Percentiles rank a stretch among this genome's conserved stretches.
These are phyloP conservation scores for Cryptocheilus praepositus DNA, from an alignment of 2,888 invertebrate species.

Conservation along the genomic window DNA sequence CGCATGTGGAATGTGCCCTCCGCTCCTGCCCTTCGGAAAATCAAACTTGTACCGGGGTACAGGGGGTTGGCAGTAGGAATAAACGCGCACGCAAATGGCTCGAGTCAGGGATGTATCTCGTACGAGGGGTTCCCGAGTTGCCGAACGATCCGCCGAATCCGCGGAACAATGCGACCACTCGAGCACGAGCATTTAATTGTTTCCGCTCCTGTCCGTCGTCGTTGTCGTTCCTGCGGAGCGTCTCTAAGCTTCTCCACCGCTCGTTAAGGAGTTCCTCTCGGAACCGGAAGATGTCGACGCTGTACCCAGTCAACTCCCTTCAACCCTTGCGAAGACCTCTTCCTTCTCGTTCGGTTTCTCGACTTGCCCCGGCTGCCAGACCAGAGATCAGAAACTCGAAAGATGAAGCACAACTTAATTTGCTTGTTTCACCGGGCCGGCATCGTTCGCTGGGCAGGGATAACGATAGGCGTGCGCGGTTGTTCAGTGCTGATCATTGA, in stretches of 20 bases:
- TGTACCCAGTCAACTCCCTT: slow-evolving; percentile 17
- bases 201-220: slow-evolving; percentile 58
- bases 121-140: slow-evolving; percentile 18
- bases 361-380: slow-evolving; percentile 12
- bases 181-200: slow-evolving; percentile 62
- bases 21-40: slow-evolving; percentile 19
- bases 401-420: slow-evolving; percentile 45
- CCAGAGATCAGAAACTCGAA: slow-evolving; percentile 15
- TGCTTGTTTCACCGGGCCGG: slow-evolving; percentile 39
- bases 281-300: slow-evolving; percentile 65
- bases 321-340: slow-evolving; percentile 10
- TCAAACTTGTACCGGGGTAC: background rate
- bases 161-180: slow-evolving; percentile 56
- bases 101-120: slow-evolving; percentile 19
- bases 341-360: slow-evolving; percentile 5
- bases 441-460: background rate
- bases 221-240: slow-evolving; percentile 55
- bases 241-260: slow-evolving; percentile 56
- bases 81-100: slow-evolving; percentile 19
- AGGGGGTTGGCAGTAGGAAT: slow-evolving; percentile 1
- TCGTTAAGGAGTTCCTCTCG: slow-evolving; percentile 69
- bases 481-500: no score
- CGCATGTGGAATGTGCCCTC: slow-evolving; percentile 27
- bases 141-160: slow-evolving; percentile 24
- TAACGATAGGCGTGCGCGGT: no score